Conservation (phyloP, 2,797 vertebrate genomes). For the Emydoidea blandingii region DNA sequence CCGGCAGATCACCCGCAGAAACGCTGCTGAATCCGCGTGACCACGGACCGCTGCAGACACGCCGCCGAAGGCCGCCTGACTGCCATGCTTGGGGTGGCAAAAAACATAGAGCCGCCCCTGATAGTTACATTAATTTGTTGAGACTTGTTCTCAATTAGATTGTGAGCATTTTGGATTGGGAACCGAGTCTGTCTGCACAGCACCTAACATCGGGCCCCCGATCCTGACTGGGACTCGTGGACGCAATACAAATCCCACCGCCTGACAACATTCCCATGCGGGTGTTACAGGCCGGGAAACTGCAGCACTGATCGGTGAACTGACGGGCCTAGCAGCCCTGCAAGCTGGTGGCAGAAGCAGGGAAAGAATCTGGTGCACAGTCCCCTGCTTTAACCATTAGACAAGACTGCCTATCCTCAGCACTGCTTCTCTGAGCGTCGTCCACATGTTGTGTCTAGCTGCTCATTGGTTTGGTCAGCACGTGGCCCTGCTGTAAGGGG, state of each 20-base stretch:
- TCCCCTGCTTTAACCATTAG: not conserved
- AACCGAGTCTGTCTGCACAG: not conserved
- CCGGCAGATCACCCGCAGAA: no score
- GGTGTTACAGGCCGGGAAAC: not conserved
- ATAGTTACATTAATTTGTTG: not conserved
- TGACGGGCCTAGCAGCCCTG: no score
- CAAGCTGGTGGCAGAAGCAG: not conserved
- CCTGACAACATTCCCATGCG: not conserved
- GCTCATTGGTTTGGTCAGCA: no score
- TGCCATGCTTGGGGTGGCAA: no score
- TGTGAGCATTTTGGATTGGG: fast-evolving
- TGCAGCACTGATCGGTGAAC: not conserved
- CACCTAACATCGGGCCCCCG: not conserved
- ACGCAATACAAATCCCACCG: not conserved
- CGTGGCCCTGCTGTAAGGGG: no score
- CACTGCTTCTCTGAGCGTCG: not conserved
- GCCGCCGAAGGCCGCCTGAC: no score
- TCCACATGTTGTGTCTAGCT: no score
- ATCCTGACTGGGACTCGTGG: not conserved
- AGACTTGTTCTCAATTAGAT: not conserved
- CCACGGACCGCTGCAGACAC: no score
- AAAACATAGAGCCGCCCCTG: no score
- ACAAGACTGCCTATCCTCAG: not conserved
- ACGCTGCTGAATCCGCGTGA: no score
- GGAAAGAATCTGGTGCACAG: not conserved